These are phyloP conservation scores for Colletes gigas DNA, from an alignment of 1,140 invertebrate species.

Conservation along the genomic window DNA sequence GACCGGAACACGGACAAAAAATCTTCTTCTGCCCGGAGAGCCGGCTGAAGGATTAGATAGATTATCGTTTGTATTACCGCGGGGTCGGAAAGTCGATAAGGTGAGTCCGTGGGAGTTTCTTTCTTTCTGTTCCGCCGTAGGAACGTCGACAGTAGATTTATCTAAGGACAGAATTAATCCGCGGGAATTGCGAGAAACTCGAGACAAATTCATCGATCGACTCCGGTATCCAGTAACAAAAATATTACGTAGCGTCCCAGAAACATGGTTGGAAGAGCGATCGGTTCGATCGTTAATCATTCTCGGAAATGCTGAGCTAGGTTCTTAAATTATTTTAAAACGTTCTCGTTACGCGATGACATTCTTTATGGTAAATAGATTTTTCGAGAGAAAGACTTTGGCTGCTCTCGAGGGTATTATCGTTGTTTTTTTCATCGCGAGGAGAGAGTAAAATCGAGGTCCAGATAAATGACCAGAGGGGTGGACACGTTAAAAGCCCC, in stretches of 20 bases:
- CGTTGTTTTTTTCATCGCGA: background rate
- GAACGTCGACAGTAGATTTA: conserved; percentile 48
- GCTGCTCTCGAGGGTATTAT: background rate
- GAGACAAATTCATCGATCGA: background rate
- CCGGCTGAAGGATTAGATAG: conserved; percentile 78
- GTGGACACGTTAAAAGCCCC: conserved; percentile 52
- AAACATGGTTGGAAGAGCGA: too few species aligned
- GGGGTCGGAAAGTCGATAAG: conserved; percentile 52
- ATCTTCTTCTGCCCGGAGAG: conserved; percentile 73
- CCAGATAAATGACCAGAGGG: conserved; percentile 30
- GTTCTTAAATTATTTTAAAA: too few species aligned
- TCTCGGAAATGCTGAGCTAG: too few species aligned
- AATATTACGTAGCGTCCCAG: background rate
- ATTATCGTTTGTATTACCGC: conserved; percentile 68
- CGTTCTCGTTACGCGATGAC: too few species aligned
- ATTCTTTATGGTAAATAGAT: too few species aligned
- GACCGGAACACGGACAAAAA: conserved; percentile 55
- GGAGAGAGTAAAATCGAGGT: conserved; percentile 28
- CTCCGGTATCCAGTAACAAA: background rate
- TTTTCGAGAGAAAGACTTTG: background rate
- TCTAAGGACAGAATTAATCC: conserved; percentile 44
- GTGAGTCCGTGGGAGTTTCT: conserved; percentile 36
- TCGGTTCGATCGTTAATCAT: too few species aligned
- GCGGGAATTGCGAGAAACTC: background rate
- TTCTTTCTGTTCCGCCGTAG: conserved; percentile 19